These are phyloP conservation scores for Montipora foliosa DNA, from an alignment of 64 coral and sea anemone species.

Conservation along the genomic window DNA sequence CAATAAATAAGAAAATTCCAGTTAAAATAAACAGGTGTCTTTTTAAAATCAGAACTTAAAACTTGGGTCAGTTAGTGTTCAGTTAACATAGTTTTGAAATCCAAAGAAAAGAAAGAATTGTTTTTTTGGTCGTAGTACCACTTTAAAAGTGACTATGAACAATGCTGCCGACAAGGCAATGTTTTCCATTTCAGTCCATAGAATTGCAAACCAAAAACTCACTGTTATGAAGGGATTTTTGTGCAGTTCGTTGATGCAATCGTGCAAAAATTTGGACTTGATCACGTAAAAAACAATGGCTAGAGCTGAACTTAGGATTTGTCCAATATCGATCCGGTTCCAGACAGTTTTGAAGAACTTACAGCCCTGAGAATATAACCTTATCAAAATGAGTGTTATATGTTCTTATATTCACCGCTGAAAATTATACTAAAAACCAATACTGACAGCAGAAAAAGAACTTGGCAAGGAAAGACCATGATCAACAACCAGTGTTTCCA, in stretches of 20 bases:
- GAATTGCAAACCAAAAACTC: slow-evolving; percentile 29
- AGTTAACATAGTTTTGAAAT: too few relatives aligned
- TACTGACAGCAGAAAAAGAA: slow-evolving; percentile 1
- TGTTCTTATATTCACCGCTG: background rate
- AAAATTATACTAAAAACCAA: background rate
- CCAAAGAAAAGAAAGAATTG: too few relatives aligned
- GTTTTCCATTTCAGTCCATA: slow-evolving; percentile 22
- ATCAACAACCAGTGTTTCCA: too few relatives aligned
- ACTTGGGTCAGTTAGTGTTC: too few relatives aligned
- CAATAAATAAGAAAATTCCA: too few relatives aligned
- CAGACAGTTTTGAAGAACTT: background rate
- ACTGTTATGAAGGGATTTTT: slow-evolving; percentile 11
- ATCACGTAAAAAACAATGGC: slow-evolving; percentile 19
- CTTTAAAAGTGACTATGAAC: slow-evolving; percentile 22
- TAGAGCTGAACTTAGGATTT: background rate
- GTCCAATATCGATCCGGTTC: slow-evolving; percentile 41
- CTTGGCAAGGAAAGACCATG: slow-evolving; percentile 47
- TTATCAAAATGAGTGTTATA: background rate
- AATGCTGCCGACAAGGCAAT: slow-evolving; percentile 6
- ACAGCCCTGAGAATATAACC: background rate
- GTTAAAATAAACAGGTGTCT: too few relatives aligned
- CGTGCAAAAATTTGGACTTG: slow-evolving; percentile 16
- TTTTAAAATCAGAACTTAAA: too few relatives aligned
- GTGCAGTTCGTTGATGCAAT: background rate
- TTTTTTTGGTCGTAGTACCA: too few relatives aligned